Percentiles rank a stretch among this genome's conserved stretches.
Conservation (phyloP, 2,113 vertebrate genomes). For the Rhabdomys dilectus region DNA sequence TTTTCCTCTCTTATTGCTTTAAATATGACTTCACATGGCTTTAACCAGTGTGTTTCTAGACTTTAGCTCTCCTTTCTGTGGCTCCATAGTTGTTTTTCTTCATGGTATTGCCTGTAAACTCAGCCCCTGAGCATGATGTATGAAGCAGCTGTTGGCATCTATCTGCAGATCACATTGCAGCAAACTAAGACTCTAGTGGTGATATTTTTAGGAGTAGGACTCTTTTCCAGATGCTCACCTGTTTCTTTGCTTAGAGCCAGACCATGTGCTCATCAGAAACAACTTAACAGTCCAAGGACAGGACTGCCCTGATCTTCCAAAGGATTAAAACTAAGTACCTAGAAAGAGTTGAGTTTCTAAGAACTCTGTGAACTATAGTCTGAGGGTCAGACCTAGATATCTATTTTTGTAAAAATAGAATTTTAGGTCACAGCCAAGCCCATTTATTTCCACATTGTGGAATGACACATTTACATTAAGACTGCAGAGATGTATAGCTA, state of each 20-base stretch:
- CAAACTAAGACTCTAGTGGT: not conserved
- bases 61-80: not conserved
- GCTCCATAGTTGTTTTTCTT: not conserved
- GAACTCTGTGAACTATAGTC: not conserved
- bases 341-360: not conserved
- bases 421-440: not conserved
- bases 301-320: not conserved
- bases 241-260: not conserved
- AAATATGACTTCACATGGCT: not conserved
- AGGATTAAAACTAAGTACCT: not conserved
- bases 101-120: not conserved
- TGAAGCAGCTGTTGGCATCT: not conserved
- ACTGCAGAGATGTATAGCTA: not conserved
- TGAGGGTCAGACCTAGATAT: not conserved
- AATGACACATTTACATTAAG: not conserved
- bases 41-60: not conserved
- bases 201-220: not conserved
- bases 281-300: not conserved
- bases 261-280: not conserved
- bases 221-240: not conserved
- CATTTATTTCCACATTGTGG: not conserved
- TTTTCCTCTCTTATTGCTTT: not conserved
- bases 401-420: slow-evolving; percentile 21
- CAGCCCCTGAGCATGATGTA: not conserved
- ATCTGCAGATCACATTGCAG: not conserved